Evolutionary conservation across 2,888 invertebrate species (phyloP).

Genomic region (Dexiosoma caninum): DNA sequence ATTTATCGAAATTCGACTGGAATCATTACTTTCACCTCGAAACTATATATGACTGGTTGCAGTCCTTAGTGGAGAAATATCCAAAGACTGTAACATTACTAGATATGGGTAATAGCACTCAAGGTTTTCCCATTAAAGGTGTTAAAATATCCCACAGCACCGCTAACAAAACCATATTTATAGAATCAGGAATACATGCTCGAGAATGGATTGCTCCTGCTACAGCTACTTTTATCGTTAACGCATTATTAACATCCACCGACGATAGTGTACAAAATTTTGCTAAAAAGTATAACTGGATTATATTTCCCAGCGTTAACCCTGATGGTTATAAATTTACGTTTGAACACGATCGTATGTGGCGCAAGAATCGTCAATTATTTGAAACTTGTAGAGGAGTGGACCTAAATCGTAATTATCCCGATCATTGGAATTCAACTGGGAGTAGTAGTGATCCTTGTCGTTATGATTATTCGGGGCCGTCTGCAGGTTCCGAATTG

Average conservation of each 20-base stretch:
- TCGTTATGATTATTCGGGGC: constrained; percentile 81
- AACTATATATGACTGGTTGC: constrained; percentile 76
- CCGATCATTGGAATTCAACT: constrained; percentile 80
- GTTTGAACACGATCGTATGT: constrained; percentile 86
- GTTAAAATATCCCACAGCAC: constrained; percentile 77
- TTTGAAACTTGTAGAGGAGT: constrained; percentile 80
- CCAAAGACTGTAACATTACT: constrained; percentile 74
- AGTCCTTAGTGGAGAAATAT: constrained; percentile 69
- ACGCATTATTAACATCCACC: constrained; percentile 75
- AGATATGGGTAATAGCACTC: constrained; percentile 79
- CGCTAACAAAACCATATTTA: constrained; percentile 78
- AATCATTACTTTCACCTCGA: constrained; percentile 76
- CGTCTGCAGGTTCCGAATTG: constrained; percentile 80
- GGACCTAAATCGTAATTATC: constrained; percentile 85
- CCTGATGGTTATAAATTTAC: constrained; percentile 89
- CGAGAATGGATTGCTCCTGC: constrained; percentile 78
- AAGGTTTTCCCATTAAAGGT: constrained; percentile 79
- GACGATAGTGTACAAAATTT: constrained; percentile 72
- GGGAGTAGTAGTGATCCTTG: constrained; percentile 80
- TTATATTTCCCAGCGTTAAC: constrained; percentile 86
- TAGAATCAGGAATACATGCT: constrained; percentile 79
- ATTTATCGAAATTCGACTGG: constrained; percentile 73
- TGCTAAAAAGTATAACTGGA: constrained; percentile 81
- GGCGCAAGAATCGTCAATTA: constrained; percentile 86
- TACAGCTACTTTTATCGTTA: constrained; percentile 75